These are phyloP conservation scores for Chloroclystis v-ata DNA, from an alignment of 2,888 invertebrate genomes.

Conservation along the genomic window DNA sequence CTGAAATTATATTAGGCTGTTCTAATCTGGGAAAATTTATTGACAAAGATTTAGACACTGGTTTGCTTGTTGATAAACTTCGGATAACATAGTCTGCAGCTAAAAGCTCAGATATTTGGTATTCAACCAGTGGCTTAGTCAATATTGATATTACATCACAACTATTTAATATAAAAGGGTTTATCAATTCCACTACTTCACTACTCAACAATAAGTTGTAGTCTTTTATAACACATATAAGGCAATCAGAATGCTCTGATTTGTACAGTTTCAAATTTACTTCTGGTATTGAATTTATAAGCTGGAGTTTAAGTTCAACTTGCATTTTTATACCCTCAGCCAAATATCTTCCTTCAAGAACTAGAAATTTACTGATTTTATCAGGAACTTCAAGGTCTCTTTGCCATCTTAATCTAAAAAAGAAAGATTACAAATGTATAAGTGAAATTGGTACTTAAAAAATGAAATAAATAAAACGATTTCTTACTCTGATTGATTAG, in stretches of 20 bases:
- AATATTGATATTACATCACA: slow-evolving; percentile 52
- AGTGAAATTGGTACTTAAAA: too few species aligned
- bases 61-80: slow-evolving; percentile 43
- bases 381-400: slow-evolving; percentile 34
- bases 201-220: slow-evolving; percentile 57
- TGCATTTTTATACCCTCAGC: slow-evolving; percentile 47
- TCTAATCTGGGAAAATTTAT: slow-evolving; percentile 54
- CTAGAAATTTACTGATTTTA: slow-evolving; percentile 47
- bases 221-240: slow-evolving; percentile 56
- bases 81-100: slow-evolving; percentile 48
- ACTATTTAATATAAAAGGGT: slow-evolving; percentile 45
- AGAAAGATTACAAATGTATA: neutral
- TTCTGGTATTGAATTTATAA: slow-evolving; percentile 48
- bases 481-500: slow-evolving; percentile 36
- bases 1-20: slow-evolving; percentile 71
- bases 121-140: slow-evolving; percentile 61
- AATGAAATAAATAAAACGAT: neutral
- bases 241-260: slow-evolving; percentile 39
- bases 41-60: slow-evolving; percentile 25
- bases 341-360: slow-evolving; percentile 65
- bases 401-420: slow-evolving; percentile 56
- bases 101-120: slow-evolving; percentile 42
- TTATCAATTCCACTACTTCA: slow-evolving; percentile 58
- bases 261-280: slow-evolving; percentile 53
- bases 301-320: slow-evolving; percentile 36